These are phyloP conservation scores for Drosophila ochracea DNA, from an alignment of 2,888 invertebrate genomes.

Conservation along the genomic window DNA sequence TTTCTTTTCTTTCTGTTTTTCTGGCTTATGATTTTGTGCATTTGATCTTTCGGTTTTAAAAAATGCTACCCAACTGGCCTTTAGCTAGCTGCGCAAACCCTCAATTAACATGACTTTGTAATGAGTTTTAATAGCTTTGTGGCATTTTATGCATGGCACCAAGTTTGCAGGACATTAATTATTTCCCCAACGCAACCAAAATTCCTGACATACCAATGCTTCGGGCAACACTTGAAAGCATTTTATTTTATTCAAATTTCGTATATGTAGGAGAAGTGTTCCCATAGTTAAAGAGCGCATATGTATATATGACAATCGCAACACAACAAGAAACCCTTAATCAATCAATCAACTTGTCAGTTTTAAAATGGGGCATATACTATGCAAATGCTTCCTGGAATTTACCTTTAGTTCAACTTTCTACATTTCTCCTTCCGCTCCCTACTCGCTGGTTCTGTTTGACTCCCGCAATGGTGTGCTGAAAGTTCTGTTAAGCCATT, in stretches of 20 bases:
- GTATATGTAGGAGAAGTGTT: too few relatives aligned
- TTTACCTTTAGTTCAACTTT: not conserved
- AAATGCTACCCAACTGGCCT: slow-evolving; percentile 35
- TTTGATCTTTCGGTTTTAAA: slow-evolving; percentile 52
- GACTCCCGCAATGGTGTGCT: slow-evolving; percentile 17
- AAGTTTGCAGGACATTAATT: slow-evolving; percentile 35
- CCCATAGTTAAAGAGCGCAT: not conserved
- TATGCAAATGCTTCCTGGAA: slow-evolving; percentile 22
- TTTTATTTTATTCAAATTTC: not conserved
- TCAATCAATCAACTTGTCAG: slow-evolving; percentile 59
- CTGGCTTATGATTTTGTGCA: slow-evolving; percentile 39
- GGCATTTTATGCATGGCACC: slow-evolving; percentile 31
- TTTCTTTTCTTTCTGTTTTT: slow-evolving; percentile 19
- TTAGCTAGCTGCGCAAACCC: slow-evolving; percentile 13
- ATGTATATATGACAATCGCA: not conserved
- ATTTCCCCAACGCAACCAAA: not conserved
- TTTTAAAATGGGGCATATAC: slow-evolving; percentile 44
- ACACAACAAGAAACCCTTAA: not conserved
- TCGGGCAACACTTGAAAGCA: not conserved
- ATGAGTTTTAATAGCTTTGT: slow-evolving; percentile 52
- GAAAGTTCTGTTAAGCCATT: slow-evolving; percentile 8
- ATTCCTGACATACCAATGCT: not conserved
- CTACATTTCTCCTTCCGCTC: not conserved
- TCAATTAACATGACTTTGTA: slow-evolving; percentile 55
- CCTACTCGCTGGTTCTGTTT: not conserved